Base-by-base conservation (phyloP, 2,797 vertebrate genomes). In the Amblyraja radiata region DNA sequence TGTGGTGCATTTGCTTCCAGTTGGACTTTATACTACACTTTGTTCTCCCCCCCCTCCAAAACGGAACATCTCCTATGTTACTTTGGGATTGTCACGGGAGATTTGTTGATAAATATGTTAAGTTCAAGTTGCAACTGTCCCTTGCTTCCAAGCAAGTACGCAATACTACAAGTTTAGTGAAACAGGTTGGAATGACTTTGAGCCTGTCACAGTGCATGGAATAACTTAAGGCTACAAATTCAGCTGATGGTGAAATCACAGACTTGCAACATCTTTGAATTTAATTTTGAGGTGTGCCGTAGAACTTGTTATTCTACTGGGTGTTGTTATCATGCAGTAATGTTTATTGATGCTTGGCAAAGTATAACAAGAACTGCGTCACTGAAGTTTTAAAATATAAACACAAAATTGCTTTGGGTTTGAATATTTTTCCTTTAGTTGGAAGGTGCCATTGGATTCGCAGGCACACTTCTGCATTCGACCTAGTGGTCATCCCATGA, bases 331-430 rank as follows among this genome's bases (percentile, higher is more conserved):
- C 36, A 54, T 39, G 21, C 90, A 74, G 71, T 28, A 92, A n/a
- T 36, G 84, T 68, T 68, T 65, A 18, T 65, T 88, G 84, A 65
- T 32, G 32, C 16, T 88, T 32, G 61, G 84, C 61, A 65, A 88
- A 18, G 84, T 92, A 73, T 36, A 54, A 39, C 65, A 13, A 14
- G 36, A 14, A 92, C 25, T 73, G 90, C 90, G 90, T 91, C 68
- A 74, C 23, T 74, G 84, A 65, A 88, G 84, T 88, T 88, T 88
- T 36, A 88, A 16, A 68, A 65, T 36, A 88, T 88, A 88, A 88
- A 88, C 61, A 88, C 14, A n/a, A 0, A 18, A 14, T 88, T 65
- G 61, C n/a, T 3, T 88, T 36, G 32, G 63, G 18, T 16, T 32
- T 46, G 13, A 46, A 84, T 13, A n/a, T 80, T 83, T 68, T 63